A percentile compares a stretch with the other conserved stretches of the same genome.
These are phyloP conservation scores for Xenus cinereus DNA, from an alignment of 2,113 vertebrate genomes.

Conservation along the genomic window DNA sequence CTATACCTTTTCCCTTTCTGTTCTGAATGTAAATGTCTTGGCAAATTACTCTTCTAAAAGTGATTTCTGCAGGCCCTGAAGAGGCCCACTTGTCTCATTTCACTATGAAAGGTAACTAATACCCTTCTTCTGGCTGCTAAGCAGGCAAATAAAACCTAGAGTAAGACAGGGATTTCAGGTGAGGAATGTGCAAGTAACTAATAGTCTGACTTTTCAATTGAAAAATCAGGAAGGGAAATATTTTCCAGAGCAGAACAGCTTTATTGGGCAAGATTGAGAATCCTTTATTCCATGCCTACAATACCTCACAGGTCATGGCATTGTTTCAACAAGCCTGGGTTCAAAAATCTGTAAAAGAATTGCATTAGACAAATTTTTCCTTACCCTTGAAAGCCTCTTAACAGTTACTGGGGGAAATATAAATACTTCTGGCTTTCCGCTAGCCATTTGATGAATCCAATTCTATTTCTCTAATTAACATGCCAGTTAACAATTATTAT, in stretches of 20 bases:
- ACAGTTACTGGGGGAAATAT: background rate
- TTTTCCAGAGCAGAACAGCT: background rate
- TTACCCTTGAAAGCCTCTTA: background rate
- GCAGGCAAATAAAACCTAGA: background rate
- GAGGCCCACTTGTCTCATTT: background rate
- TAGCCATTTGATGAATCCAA: background rate
- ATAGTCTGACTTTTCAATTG: background rate
- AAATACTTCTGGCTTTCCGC: background rate
- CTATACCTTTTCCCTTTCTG: background rate
- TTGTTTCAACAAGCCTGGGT: background rate
- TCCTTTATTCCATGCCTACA: background rate
- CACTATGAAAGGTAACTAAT: background rate
- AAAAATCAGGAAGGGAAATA: background rate
- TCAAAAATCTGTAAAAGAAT: background rate
- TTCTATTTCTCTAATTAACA: background rate
- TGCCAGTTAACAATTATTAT: background rate
- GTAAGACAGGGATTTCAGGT: background rate
- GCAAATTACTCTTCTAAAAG: background rate
- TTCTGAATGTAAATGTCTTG: background rate
- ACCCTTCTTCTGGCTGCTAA: background rate
- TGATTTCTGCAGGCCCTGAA: background rate
- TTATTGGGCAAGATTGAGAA: accelerated
- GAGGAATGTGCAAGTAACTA: background rate
- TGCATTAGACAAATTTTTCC: background rate
- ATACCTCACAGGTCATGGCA: background rate